A percentile compares a stretch with the other conserved stretches of the same genome.
Evolutionary conservation across 2,113 vertebrate genomes (phyloP).

Genomic region (Holacanthus passer): DNA sequence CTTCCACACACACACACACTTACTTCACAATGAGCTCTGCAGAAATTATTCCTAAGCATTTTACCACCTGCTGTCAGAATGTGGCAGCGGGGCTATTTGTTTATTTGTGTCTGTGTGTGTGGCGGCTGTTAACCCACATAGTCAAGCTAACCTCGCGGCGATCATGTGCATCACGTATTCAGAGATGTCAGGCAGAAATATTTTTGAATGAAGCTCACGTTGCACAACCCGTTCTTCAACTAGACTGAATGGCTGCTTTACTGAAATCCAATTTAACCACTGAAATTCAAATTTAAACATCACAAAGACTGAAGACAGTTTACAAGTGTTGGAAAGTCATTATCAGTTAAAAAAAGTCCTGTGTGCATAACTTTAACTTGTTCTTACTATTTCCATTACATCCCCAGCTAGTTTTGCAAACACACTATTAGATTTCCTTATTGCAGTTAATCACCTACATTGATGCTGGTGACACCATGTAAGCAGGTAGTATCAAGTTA

Average conservation of each 20-base stretch:
- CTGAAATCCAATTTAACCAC: neutral
- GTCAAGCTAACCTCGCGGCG: neutral
- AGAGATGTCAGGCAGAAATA: neutral
- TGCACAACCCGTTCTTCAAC: neutral
- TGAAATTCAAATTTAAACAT: neutral
- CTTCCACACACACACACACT: neutral
- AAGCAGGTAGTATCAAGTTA: neutral
- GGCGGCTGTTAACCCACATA: conserved; percentile 1
- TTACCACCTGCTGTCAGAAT: conserved; percentile 73
- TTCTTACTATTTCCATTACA: neutral
- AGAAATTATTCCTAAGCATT: conserved; percentile 48
- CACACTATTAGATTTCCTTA: no score
- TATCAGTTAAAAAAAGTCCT: no score
- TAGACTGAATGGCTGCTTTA: neutral
- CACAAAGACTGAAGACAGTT: neutral
- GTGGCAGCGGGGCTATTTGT: conserved; percentile 52
- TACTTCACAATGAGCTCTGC: conserved; percentile 16
- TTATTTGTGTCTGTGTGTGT: conserved; percentile 41
- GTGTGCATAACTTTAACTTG: neutral
- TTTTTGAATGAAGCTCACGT: neutral
- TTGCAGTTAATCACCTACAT: no score
- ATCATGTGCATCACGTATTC: neutral
- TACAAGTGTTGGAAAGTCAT: no score
- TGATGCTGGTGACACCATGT: no score
- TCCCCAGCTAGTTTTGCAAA: no score